A percentile compares a stretch with the other conserved stretches of the same genome.
Conservation (phyloP, 2,797 vertebrate genomes). For the Mormyrus hasselquistii region DNA sequence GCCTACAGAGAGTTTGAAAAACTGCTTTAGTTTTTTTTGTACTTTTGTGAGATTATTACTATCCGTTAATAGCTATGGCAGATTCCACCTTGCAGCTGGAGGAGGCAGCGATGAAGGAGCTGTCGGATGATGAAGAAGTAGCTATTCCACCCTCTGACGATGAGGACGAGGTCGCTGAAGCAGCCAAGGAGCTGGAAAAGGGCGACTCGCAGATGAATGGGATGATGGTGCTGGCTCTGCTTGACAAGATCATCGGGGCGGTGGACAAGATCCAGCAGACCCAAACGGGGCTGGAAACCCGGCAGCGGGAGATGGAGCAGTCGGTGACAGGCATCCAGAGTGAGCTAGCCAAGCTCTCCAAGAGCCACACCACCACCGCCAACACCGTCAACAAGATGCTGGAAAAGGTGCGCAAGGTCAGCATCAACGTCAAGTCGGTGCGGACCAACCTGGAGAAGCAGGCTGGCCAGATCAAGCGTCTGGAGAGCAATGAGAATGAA, state of each 20-base stretch:
- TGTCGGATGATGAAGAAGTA: slow-evolving; percentile 68
- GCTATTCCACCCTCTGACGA: slow-evolving; percentile 61
- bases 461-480: slow-evolving; percentile 88
- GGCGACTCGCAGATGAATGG: slow-evolving; percentile 79
- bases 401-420: slow-evolving; percentile 94
- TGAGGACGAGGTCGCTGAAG: slow-evolving; percentile 57
- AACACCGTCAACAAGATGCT: slow-evolving; percentile 93
- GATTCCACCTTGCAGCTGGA: slow-evolving; percentile 60
- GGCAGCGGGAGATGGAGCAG: slow-evolving; percentile 93
- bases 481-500: slow-evolving; percentile 90
- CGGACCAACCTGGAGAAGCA: slow-evolving; percentile 92
- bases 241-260: slow-evolving; percentile 95
- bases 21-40: slow-evolving; percentile 8
- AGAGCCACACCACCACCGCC: slow-evolving; percentile 87
- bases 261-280: slow-evolving; percentile 98
- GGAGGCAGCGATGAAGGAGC: slow-evolving; percentile 57
- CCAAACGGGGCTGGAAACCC: slow-evolving; percentile 80
- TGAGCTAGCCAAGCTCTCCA: slow-evolving; percentile 83
- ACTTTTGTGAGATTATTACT: not conserved
- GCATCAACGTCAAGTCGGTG: slow-evolving; percentile 92
- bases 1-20: slow-evolving; percentile 20
- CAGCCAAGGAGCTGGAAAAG: slow-evolving; percentile 58
- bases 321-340: slow-evolving; percentile 87
- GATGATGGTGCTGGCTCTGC: slow-evolving; percentile 83
- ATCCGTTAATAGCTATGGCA: slow-evolving; percentile 70